Evolutionary conservation across 2,888 invertebrate genomes (phyloP).

Genomic region (Plusia festucae): DNA sequence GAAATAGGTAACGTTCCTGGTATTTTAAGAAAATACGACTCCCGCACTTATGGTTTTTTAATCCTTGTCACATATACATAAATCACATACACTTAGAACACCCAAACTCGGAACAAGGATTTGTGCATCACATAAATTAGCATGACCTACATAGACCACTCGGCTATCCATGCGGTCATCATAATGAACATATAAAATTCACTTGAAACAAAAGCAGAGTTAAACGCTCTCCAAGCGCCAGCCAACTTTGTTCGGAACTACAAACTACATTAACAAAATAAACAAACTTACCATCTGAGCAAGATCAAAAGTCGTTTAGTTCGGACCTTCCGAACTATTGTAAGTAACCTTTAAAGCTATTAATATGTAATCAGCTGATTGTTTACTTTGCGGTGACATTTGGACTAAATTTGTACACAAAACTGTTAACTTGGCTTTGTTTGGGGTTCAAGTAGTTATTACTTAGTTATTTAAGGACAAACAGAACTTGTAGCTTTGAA

Average conservation of each 20-base stretch:
- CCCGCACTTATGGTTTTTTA: too few species aligned
- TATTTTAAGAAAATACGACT: too few species aligned
- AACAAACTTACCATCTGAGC: slow-evolving; percentile 1
- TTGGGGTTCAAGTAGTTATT: background rate
- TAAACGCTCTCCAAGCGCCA: background rate
- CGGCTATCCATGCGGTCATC: too few species aligned
- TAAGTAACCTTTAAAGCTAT: background rate
- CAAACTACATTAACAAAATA: background rate
- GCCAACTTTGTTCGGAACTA: background rate
- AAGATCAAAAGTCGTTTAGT: background rate
- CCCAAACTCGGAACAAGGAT: too few species aligned
- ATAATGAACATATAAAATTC: background rate
- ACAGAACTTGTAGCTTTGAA: background rate
- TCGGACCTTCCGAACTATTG: background rate
- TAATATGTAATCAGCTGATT: slow-evolving; percentile 1
- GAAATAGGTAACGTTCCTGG: too few species aligned
- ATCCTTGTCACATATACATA: too few species aligned
- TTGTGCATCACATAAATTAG: too few species aligned
- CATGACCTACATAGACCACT: too few species aligned
- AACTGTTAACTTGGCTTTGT: background rate
- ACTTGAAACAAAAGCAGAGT: background rate
- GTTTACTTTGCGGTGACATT: background rate
- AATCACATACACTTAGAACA: too few species aligned
- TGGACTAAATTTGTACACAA: background rate
- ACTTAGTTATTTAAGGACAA: background rate